Evolutionary conservation across 64 coral and sea anemone species (phyloP).

Genomic region (Platygyra sinensis): DNA sequence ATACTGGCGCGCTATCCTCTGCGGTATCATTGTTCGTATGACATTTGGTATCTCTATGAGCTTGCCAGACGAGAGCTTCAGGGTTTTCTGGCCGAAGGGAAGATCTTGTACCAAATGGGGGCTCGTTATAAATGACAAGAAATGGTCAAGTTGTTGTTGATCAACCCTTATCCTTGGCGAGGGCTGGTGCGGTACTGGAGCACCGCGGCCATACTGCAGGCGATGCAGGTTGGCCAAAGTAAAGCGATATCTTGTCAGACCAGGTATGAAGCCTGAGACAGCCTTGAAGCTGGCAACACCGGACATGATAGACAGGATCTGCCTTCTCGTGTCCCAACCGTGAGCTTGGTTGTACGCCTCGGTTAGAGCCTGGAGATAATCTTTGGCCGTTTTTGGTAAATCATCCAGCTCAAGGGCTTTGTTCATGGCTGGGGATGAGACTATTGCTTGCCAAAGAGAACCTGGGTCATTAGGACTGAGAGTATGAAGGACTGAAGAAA

Average conservation of each 20-base stretch:
- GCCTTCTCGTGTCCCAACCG: conserved; percentile 5
- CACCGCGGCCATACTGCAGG: conserved; percentile 19
- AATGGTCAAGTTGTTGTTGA: conserved; percentile 32
- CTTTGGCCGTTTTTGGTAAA: not conserved
- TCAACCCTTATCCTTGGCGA: conserved; percentile 37
- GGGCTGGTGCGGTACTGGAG: not conserved
- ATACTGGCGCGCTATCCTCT: conserved; percentile 51
- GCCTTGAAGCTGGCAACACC: conserved; percentile 24
- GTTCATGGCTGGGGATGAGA: conserved; percentile 12
- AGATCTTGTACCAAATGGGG: conserved; percentile 63
- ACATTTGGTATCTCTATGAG: conserved; percentile 44
- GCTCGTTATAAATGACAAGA: conserved; percentile 35
- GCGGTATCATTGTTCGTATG: conserved; percentile 46
- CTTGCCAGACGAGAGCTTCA: conserved; percentile 26
- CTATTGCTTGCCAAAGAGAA: conserved; percentile 51
- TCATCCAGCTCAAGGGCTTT: conserved; percentile 11
- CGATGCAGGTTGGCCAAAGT: conserved; percentile 44
- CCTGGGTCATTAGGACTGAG: conserved; percentile 41
- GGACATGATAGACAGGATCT: conserved; percentile 21
- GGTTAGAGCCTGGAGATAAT: conserved; percentile 14
- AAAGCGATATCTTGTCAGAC: conserved; percentile 47
- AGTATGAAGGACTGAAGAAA: conserved; percentile 45
- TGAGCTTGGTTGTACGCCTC: conserved; percentile 16
- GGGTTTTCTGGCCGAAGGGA: conserved; percentile 43
- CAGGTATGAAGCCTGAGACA: conserved; percentile 21